Base-by-base conservation (phyloP, 2,113 vertebrate species). In the Emydura subglobosa region DNA sequence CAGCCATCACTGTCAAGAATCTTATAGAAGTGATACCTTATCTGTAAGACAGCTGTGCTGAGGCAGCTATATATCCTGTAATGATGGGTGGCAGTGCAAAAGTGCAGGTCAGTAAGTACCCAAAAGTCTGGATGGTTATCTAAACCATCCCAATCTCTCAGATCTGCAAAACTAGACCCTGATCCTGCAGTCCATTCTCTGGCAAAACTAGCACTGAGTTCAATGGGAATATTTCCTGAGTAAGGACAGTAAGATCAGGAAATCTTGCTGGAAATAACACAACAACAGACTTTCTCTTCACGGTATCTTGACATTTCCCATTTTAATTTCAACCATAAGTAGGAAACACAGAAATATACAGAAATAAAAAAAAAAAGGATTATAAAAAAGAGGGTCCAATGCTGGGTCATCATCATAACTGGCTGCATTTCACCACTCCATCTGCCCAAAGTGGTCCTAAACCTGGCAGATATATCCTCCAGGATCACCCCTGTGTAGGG, bases 81-180 rank as follows among this genome's bases (percentile, higher is more conserved):
- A 72, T 47, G 81, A 72, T 47, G 81, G 31, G 24, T 93, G 82
- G 8, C 47, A 96, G 54, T 51, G 74, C 79, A 88, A 96, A 90
- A 95, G 92, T 51, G 17, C n/a, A 87, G 88, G 21, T 85, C 81
- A 90, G 3, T 2, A 44, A 80, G 53, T 92, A 21, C 5, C 5
- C 19, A 51, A 59, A 79, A 91, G 96, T n/a, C 12, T 88, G 54
- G 51, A 76, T 54, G 53, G 25, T 25, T 80, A 76, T 17, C 82
- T 90, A 86, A 91, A 91, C 72, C 87, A 79, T 83, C 59, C 76
- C 90, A 24, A 5, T 1, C 34, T 74, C 59, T 94, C 10, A 76
- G 22, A 22, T 76, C 42, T 44, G 22, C 72, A 83, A 83, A 72
- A 81, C 31, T 54, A 49, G 91, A 89, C 86, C 13, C 0, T 21